Evolutionary conservation across 2,113 vertebrate species (phyloP), one percentile per base, ranked within the genome.

Genomic region (Mionectes macconnelli): DNA sequence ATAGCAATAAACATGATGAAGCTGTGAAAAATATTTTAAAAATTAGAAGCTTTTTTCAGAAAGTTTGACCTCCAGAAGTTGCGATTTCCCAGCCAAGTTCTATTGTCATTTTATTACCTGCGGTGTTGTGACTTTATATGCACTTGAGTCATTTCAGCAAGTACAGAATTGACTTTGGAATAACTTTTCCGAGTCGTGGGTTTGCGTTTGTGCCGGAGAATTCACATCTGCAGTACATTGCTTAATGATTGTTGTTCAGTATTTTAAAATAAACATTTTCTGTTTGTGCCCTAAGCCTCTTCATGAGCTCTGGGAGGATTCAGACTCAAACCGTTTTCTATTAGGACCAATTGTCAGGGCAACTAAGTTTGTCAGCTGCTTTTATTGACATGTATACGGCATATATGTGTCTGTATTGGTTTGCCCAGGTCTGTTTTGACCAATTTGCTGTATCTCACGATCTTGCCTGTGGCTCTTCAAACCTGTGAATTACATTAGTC

Each of bases 1-100:
- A 97, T 97, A 98, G 96, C 96, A 97, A 97, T 98, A 98, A 98
- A 98, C 97, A 97, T 97, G 97, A 98, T 97, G 96, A 96, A 98
- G 93, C 97, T 97, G 75, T 95, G 94, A 94, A 97, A 98, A 97
- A 96, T 80, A 57, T 91, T 94, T 93, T 3, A 97, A 96, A 96
- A 97, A 97, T 97, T 82, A 96, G 91, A 75, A 96, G 84, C 31
- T 90, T 97, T 96, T 97, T 97, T 95, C 93, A 84, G 86, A 97
- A 98, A 97, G 95, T 98, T 97, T 90, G 95, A 96, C 93, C 96
- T 97, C 84, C 64, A 78, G 53, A 97, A 97, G 93, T 95, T 96
- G 64, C 4, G 24, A 33, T 96, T 97, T 92, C 79, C 20, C 78
- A 77, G 79, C 82, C 56, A 72, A 86, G 45, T 84, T 66, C 82